Percentiles rank a stretch among this genome's conserved stretches.
Evolutionary conservation across 1,140 invertebrate species (phyloP).

Genomic region (Chironomus tepperi): DNA sequence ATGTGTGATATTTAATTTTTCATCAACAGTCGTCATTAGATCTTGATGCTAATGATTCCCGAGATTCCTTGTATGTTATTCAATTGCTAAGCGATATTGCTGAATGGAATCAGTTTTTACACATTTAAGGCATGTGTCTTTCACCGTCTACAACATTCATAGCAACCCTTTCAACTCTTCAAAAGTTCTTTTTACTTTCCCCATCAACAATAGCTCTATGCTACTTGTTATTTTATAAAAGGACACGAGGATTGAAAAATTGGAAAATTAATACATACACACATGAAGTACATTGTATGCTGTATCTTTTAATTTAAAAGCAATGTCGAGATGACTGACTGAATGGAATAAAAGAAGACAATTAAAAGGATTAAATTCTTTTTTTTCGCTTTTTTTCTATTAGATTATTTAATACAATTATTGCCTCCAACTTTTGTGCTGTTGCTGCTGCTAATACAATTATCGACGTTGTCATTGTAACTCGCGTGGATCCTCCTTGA

Average conservation of each 20-base stretch:
- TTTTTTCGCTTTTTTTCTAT: conserved; percentile 17
- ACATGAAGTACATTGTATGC: not conserved
- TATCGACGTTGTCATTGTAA: not conserved
- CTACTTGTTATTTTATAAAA: too few species aligned
- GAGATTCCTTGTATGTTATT: too few species aligned
- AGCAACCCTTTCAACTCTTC: too few species aligned
- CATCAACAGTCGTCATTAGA: not conserved
- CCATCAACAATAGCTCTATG: too few species aligned
- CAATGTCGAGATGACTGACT: not conserved
- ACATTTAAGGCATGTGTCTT: too few species aligned
- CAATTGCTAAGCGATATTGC: too few species aligned
- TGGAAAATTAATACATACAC: conserved; percentile 19
- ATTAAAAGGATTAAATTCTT: conserved; percentile 23
- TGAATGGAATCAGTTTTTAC: too few species aligned
- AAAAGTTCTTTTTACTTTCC: too few species aligned
- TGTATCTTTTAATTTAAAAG: not conserved
- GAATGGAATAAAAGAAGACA: not conserved
- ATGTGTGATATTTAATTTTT: too few species aligned
- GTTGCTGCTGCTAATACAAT: not conserved
- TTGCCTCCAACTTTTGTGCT: not conserved
- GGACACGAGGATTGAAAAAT: not conserved
- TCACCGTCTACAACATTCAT: too few species aligned
- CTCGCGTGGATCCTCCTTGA: not conserved
- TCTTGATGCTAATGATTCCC: not conserved
- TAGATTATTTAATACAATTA: conserved; percentile 24